These are phyloP conservation scores for Distichodus sexfasciatus DNA, from an alignment of 2,797 vertebrate species.

Conservation along the genomic window DNA sequence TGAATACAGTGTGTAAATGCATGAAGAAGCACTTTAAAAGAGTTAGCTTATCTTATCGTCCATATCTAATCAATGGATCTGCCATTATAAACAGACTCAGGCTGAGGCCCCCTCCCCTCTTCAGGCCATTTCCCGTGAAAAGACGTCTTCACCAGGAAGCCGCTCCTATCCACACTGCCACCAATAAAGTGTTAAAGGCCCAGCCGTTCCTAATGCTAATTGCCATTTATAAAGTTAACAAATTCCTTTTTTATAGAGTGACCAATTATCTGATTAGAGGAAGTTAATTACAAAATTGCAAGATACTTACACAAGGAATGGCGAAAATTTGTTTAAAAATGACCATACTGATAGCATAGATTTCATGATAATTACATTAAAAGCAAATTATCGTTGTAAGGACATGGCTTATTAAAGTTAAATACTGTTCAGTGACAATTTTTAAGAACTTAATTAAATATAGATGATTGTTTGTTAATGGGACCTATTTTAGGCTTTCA, in stretches of 20 bases:
- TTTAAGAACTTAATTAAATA: conserved; percentile 66
- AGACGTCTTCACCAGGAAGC: conserved; percentile 43
- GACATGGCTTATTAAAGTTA: conserved; percentile 61
- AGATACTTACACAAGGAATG: conserved; percentile 58
- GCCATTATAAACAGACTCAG: conserved; percentile 63
- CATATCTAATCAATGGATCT: conserved; percentile 72
- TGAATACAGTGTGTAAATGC: conserved; percentile 71
- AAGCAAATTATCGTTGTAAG: conserved; percentile 62
- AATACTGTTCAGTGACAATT: conserved; percentile 59
- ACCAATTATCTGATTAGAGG: conserved; percentile 69
- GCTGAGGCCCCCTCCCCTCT: conserved; percentile 48
- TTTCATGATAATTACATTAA: conserved; percentile 60
- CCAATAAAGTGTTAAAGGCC: conserved; percentile 55
- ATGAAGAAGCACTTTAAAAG: conserved; percentile 71
- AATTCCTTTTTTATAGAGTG: conserved; percentile 65
- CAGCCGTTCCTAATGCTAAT: conserved; percentile 60
- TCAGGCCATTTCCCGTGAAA: conserved; percentile 43
- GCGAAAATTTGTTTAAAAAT: conserved; percentile 60
- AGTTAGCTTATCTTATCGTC: conserved; percentile 71
- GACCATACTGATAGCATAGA: conserved; percentile 50
- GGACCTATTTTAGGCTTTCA: conserved; percentile 48
- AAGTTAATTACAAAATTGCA: conserved; percentile 65
- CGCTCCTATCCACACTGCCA: conserved; percentile 36
- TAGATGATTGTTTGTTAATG: conserved; percentile 61
- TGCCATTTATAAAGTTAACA: conserved; percentile 65